Evolutionary conservation across 2,888 invertebrate species (phyloP), one percentile per base, ranked within the genome.

Genomic region (Parnassius apollo): DNA sequence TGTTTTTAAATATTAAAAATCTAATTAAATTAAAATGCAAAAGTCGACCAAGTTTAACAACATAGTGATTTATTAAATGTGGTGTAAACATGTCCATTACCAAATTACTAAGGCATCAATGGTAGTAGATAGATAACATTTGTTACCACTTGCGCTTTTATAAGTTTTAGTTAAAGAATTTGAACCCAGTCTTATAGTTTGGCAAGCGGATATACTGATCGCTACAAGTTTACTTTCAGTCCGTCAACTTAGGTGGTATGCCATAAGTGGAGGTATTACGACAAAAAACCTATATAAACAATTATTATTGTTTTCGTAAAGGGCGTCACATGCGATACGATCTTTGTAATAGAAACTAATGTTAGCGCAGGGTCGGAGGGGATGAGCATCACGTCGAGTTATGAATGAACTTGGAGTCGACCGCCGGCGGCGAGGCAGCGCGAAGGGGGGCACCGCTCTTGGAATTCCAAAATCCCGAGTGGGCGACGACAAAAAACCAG

Each of bases 401-500:
- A 88, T 91, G 91, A 91, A 91, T 91, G 91, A 85, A 88, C 76
- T 49, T 50, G 42, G 35, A 4, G 50, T 44, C 12, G 86, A 85
- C 86, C 86, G 83, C 84, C 81, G 73, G 76, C 79, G 71, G 73
- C 65, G 65, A 62, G 66, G 68, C 69, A 70, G 69, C 71, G 73
- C 68, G 57, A 72, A 72, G 71, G 68, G 13, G 51, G 51, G 42
- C 42, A 42, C 52, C 50, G 45, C 55, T 56, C 42, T 74, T 59
- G 81, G 90, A 91, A 91, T 91, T 91, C 86, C 89, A 89, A 91
- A 89, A 89, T 86, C 83, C 85, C 80, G 82, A 86, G 86, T 86
- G 86, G 86, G 86, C 83, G 84, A 84, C 78, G 22, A 66, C 57
- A 65, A 65, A 61, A 74, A 70, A 84, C 78, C 77, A 78, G 76